Evolutionary conservation across 2,888 invertebrate species (phyloP), one percentile per base, ranked within the genome.

Genomic region (Heliconius charithonia): DNA sequence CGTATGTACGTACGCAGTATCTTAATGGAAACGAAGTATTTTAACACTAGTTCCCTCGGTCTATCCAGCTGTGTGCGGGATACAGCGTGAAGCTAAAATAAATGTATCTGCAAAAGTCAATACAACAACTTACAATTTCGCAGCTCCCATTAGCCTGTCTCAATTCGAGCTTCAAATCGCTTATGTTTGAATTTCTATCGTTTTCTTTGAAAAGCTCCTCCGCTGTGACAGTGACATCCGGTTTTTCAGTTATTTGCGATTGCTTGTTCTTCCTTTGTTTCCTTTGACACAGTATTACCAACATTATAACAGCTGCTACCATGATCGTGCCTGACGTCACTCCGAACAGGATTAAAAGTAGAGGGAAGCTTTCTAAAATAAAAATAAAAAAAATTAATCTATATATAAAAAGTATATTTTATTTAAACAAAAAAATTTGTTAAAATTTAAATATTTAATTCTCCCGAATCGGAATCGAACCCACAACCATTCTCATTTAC

Each of bases 161-260:
- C 81, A 98, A 96, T 91, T 98, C 98, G 83, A 98, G 96, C 92
- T 98, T 98, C 88, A 98, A 95, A 92, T 98, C 98, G 83, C 98
- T 98, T 86, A 98, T 98, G 89, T 98, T 98, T 75, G 98, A 98
- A 86, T 98, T 98, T 84, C 98, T 96, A 89, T 98, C 98, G 79
- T 98, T 98, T 88, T 97, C 97, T 84, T 97, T 97, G 83, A 96
- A 96, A 65, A 95, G 83, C 77, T 94, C 94, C 81, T 94, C 94
- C 3, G 94, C 91, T 2, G 92, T 93, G 2, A 94, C 94, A 3
- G 95, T 95, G 0, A 95, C 95, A 62, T 96, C 96, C 4, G 96
- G 96, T 84, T 97, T 96, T 85, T 95, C 96, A 89, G 91, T 89
- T 41, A 92, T 92, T 81, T 91, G 92, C 3, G 89, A 87, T 78